A percentile compares a stretch with the other conserved stretches of the same genome.
Evolutionary conservation across 2,113 vertebrate species (phyloP).

Genomic region (Podarcis cretensis): DNA sequence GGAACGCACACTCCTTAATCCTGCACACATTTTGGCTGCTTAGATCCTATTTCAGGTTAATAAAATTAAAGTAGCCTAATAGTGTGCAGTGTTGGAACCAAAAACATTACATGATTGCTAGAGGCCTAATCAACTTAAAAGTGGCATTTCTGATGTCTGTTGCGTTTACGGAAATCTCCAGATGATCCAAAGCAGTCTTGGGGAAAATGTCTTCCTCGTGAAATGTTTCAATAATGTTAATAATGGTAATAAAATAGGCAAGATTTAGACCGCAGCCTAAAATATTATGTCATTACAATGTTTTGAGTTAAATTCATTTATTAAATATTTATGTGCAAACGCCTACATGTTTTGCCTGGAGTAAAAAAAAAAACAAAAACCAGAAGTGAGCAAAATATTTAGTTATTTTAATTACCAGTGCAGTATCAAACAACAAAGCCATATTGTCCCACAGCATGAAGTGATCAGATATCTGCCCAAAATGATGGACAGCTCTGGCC

Average conservation of each 20-base stretch:
- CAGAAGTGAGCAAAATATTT: constrained; percentile 66
- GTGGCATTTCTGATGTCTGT: constrained; percentile 13
- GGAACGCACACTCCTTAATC: constrained; percentile 30
- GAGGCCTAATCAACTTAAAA: constrained; percentile 26
- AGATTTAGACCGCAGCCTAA: constrained; percentile 8
- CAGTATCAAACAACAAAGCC: constrained; percentile 75
- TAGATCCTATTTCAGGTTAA: not conserved
- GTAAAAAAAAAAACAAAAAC: constrained; percentile 58
- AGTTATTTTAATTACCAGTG: constrained; percentile 68
- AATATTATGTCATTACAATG: not conserved
- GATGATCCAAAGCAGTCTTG: constrained; percentile 19
- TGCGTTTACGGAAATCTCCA: constrained; percentile 29
- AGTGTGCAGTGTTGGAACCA: not conserved
- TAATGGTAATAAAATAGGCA: not conserved
- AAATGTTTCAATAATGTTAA: not conserved
- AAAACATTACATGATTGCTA: constrained; percentile 62
- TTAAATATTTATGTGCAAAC: constrained; percentile 21
- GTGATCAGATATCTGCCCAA: constrained; percentile 82
- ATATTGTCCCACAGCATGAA: constrained; percentile 85
- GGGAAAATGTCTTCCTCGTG: constrained; percentile 29
- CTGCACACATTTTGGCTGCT: not conserved
- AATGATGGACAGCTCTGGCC: constrained; percentile 87
- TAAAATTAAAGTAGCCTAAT: not conserved
- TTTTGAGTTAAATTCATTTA: not conserved
- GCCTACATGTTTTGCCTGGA: constrained; percentile 19